Percentiles rank a stretch among this genome's conserved stretches.
These are phyloP conservation scores for Orchesellides sinensis DNA, from an alignment of 2,888 invertebrate genomes.

Conservation along the genomic window DNA sequence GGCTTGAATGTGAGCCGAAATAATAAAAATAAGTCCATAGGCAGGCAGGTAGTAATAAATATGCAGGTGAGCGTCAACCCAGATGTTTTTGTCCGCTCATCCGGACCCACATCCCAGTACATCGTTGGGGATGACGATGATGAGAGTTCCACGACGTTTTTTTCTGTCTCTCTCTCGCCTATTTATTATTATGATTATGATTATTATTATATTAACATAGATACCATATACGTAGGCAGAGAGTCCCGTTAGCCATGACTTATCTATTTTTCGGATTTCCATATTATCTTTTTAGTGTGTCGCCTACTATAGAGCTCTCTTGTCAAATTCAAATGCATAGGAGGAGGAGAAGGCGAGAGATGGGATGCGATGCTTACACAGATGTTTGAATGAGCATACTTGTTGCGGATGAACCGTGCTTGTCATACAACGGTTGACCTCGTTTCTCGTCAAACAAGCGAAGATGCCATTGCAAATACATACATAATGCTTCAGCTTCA, in stretches of 20 bases:
- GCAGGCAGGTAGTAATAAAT: background rate
- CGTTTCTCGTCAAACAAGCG: conserved; percentile 57
- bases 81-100: conserved; percentile 63
- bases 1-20: no score
- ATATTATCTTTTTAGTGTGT: conserved; percentile 57
- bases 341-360: no score
- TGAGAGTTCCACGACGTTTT: conserved; percentile 61
- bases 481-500: conserved; percentile 43
- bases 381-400: conserved; percentile 56
- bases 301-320: conserved; percentile 20
- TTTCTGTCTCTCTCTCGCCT: no score
- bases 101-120: conserved; percentile 32
- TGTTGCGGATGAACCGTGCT: conserved; percentile 63
- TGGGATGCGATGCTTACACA: conserved; percentile 49
- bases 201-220: conserved; percentile 33
- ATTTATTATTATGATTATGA: no score
- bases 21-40: no score
- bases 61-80: conserved; percentile 46
- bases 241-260: conserved; percentile 67
- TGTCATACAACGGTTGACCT: conserved; percentile 66
- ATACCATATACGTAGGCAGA: conserved; percentile 47
- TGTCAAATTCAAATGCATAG: conserved; percentile 49
- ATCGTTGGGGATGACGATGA: conserved; percentile 18
- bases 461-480: conserved; percentile 46
- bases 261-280: conserved; percentile 68